Conservation (phyloP, 2,797 vertebrate species). For the Pogonophryne albipinna region DNA sequence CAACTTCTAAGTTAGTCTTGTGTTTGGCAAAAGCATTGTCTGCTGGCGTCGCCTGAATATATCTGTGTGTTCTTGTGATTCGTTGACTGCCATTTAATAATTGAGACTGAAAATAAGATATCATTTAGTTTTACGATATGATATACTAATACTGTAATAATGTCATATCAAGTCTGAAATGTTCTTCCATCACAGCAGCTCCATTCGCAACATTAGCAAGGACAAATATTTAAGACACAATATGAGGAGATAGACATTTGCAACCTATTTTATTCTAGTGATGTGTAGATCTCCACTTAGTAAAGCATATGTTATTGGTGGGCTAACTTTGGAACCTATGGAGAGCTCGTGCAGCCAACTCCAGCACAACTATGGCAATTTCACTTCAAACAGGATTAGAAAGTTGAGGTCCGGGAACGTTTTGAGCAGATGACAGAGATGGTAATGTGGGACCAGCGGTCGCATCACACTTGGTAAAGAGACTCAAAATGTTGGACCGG, state of each 20-base stretch:
- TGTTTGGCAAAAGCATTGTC: no score
- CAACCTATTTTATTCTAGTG: background rate
- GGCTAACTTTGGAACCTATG: no score
- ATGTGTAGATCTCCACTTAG: background rate
- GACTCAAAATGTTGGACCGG: slow-evolving; percentile 16
- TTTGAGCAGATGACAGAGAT: slow-evolving; percentile 27
- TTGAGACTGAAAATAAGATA: no score
- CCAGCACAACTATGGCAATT: background rate
- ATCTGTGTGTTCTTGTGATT: no score
- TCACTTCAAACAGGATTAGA: background rate
- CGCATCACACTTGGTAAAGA: background rate
- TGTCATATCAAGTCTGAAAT: no score
- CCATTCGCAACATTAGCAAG: no score
- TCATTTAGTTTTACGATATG: no score
- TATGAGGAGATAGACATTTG: background rate
- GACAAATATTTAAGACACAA: background rate
- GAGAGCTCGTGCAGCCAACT: background rate
- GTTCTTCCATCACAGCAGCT: no score
- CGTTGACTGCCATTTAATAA: no score
- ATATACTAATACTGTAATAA: no score
- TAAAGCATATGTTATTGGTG: background rate
- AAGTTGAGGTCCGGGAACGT: background rate
- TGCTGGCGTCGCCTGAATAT: no score
- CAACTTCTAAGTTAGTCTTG: no score
- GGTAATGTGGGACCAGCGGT: background rate